Conservation (phyloP, 2,888 invertebrate genomes). For the Pandemis corylana region DNA sequence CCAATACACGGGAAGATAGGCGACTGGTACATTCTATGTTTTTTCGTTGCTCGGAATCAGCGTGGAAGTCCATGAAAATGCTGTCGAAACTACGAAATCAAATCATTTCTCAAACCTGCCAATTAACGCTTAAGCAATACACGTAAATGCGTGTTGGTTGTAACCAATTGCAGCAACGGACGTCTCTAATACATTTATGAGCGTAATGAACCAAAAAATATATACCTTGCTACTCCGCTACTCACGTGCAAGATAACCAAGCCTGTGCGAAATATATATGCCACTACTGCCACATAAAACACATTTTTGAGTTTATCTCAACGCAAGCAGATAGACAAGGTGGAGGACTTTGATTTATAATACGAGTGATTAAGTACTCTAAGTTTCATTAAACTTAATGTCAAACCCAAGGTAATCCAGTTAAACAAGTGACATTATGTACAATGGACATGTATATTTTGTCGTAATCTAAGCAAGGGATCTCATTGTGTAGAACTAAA, state of each 20-base stretch:
- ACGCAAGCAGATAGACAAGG: too few relatives aligned
- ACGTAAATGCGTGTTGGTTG: not conserved
- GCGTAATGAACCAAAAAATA: too few relatives aligned
- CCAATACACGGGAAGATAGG: too few relatives aligned
- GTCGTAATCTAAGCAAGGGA: not conserved
- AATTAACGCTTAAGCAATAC: not conserved
- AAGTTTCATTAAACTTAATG: not conserved
- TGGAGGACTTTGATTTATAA: too few relatives aligned
- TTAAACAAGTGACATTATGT: slow-evolving; percentile 12
- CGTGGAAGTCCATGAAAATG: too few relatives aligned
- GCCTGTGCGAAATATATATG: too few relatives aligned
- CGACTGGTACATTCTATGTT: too few relatives aligned
- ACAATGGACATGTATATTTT: slow-evolving; percentile 5
- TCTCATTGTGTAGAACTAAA: not conserved
- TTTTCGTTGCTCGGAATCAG: too few relatives aligned
- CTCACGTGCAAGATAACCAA: too few relatives aligned
- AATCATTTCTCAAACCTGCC: not conserved
- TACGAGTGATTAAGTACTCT: not conserved
- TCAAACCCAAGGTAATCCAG: slow-evolving; percentile 1
- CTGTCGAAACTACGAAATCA: not conserved
- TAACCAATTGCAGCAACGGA: not conserved
- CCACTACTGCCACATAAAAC: too few relatives aligned
- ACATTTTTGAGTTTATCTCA: too few relatives aligned
- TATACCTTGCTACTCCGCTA: too few relatives aligned
- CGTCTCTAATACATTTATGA: not conserved